A percentile compares a stretch with the other conserved stretches of the same genome.
phyloP scores from a whole-genome alignment of 2,888 invertebrate species.

The Drosophila quasianomalipes region DNA sequence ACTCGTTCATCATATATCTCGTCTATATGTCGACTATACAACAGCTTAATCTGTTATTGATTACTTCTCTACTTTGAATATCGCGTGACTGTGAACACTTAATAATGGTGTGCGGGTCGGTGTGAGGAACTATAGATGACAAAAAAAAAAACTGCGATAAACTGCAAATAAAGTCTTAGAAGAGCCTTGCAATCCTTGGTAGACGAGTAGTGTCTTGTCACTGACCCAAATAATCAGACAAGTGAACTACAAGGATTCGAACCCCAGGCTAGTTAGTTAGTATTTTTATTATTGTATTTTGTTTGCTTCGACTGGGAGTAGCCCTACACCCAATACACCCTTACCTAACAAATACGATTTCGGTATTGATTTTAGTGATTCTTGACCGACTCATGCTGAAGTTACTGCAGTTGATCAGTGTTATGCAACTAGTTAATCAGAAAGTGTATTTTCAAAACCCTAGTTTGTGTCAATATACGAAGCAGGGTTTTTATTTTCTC shows the following conservation, averaged over 20 bases:
- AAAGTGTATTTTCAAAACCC: neutral
- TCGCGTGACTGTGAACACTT: constrained; percentile 19
- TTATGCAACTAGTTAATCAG: neutral
- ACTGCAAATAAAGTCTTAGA: neutral
- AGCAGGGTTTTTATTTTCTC: neutral
- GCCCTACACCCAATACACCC: neutral
- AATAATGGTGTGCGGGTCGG: neutral
- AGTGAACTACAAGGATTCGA: neutral
- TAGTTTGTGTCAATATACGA: too few species aligned
- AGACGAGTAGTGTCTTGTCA: neutral
- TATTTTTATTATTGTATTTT: neutral
- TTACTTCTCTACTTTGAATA: constrained; percentile 3
- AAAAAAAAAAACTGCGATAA: neutral
- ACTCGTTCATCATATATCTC: neutral
- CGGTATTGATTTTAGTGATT: neutral
- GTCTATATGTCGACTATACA: neutral
- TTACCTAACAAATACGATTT: neutral
- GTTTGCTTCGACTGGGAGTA: neutral
- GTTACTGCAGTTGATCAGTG: neutral
- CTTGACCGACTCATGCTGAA: neutral
- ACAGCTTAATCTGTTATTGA: constrained; percentile 7
- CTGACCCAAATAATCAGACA: neutral
- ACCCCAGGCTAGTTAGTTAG: neutral
- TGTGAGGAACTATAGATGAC: neutral
- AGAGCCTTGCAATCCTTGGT: neutral